Evolutionary conservation across 2,888 invertebrate species (phyloP).

Genomic region (Monochamus alternatus): DNA sequence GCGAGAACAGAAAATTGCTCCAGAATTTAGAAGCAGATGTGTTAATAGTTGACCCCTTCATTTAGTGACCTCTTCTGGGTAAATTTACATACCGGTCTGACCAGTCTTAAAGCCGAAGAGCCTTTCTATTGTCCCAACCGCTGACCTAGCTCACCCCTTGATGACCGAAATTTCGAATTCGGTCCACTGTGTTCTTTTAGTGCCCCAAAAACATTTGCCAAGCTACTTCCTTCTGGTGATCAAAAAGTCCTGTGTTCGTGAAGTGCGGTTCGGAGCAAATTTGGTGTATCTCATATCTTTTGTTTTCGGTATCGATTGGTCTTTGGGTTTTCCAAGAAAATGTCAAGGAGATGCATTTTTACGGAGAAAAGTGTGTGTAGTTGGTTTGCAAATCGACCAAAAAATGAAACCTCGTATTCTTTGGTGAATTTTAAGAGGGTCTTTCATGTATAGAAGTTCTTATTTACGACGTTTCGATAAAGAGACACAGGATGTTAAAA

Average conservation of each 20-base stretch:
- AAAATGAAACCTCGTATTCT: too few species aligned
- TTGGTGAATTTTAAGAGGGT: too few species aligned
- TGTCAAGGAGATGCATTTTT: too few species aligned
- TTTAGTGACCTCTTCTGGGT: constrained; percentile 55
- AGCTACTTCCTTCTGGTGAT: not conserved
- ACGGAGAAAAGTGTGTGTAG: too few species aligned
- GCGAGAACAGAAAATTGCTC: constrained; percentile 30
- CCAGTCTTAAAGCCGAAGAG: constrained; percentile 61
- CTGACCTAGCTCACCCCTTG: constrained; percentile 56
- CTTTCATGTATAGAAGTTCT: too few species aligned
- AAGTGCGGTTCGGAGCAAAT: not conserved
- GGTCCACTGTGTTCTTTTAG: constrained; percentile 17
- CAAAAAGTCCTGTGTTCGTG: not conserved
- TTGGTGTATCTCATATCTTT: not conserved
- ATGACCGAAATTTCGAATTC: constrained; percentile 43
- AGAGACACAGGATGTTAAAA: too few species aligned
- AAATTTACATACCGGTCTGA: constrained; percentile 66
- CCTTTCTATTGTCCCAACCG: constrained; percentile 58
- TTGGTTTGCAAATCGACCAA: too few species aligned
- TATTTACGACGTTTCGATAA: too few species aligned
- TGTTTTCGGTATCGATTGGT: too few species aligned
- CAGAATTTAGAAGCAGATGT: constrained; percentile 47
- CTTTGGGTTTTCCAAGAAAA: too few species aligned
- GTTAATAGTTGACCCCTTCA: constrained; percentile 48
- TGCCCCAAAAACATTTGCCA: not conserved